Percentiles rank a stretch among this genome's conserved stretches.
These are phyloP conservation scores for Zaprionus capensis DNA, from an alignment of 1,140 invertebrate species.

Conservation along the genomic window DNA sequence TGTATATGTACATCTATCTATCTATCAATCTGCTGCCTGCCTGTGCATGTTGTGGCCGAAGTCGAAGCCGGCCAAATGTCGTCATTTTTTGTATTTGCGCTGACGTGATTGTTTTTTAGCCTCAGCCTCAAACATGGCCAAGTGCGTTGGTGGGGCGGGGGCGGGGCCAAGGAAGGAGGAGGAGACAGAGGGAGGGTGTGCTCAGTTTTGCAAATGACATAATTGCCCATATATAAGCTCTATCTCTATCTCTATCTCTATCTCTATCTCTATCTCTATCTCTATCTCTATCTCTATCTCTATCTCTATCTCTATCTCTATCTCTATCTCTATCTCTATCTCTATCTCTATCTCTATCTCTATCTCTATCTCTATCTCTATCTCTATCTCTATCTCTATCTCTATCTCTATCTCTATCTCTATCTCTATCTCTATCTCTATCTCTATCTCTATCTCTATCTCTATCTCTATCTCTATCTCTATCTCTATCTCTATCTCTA, in stretches of 20 bases:
- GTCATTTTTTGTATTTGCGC: constrained; percentile 43
- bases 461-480: no score
- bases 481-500: no score
- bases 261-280: no score
- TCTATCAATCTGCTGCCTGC: constrained; percentile 8
- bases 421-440: no score
- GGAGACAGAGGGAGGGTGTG: not conserved
- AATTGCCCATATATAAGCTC: constrained; percentile 27
- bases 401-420: no score
- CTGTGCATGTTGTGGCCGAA: not conserved
- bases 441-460: no score
- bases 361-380: no score
- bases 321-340: no score
- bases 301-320: no score
- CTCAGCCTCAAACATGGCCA: constrained; percentile 19
- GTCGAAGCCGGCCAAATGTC: constrained; percentile 42
- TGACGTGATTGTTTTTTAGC: constrained; percentile 48
- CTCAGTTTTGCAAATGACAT: constrained; percentile 32
- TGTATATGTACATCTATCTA: constrained; percentile 33
- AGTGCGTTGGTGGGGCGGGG: not conserved
- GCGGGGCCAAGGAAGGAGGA: not conserved
- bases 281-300: no score
- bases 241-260: not conserved
- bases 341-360: no score
- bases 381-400: no score